Conservation (phyloP, 1,140 invertebrate species). For the Drosophila parvula region DNA sequence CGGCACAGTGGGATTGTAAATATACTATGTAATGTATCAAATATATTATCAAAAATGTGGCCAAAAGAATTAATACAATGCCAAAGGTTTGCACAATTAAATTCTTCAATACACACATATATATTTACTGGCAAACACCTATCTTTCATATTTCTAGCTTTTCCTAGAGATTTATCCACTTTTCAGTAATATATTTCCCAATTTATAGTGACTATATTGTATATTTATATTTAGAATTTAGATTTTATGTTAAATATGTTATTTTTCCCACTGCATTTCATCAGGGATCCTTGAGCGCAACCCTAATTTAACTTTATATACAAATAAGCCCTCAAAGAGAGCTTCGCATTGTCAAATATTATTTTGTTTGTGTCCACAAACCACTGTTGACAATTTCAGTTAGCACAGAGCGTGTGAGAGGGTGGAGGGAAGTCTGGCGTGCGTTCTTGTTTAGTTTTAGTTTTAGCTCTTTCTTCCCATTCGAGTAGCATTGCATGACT, state of each 20-base stretch:
- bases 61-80: too few relatives aligned
- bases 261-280: background rate
- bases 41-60: too few relatives aligned
- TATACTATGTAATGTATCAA: too few relatives aligned
- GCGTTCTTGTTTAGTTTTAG: conserved; percentile 65
- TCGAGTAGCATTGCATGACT: conserved; percentile 77
- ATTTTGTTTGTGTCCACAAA: conserved; percentile 29
- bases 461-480: conserved; percentile 35
- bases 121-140: too few relatives aligned
- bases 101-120: too few relatives aligned
- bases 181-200: too few relatives aligned
- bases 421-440: conserved; percentile 41
- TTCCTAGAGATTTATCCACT: too few relatives aligned
- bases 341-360: conserved; percentile 27
- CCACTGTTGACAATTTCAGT: conserved; percentile 56
- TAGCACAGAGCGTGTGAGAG: conserved; percentile 8
- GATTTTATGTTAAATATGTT: background rate
- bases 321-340: background rate
- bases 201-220: too few relatives aligned
- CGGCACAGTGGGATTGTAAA: conserved; percentile 36
- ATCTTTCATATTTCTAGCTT: too few relatives aligned
- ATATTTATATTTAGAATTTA: too few relatives aligned
- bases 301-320: conserved; percentile 13
- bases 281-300: background rate
- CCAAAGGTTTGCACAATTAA: too few relatives aligned